Evolutionary conservation across 2,113 vertebrate species (phyloP), one percentile per base, ranked within the genome.

Genomic region (Murina feae): DNA sequence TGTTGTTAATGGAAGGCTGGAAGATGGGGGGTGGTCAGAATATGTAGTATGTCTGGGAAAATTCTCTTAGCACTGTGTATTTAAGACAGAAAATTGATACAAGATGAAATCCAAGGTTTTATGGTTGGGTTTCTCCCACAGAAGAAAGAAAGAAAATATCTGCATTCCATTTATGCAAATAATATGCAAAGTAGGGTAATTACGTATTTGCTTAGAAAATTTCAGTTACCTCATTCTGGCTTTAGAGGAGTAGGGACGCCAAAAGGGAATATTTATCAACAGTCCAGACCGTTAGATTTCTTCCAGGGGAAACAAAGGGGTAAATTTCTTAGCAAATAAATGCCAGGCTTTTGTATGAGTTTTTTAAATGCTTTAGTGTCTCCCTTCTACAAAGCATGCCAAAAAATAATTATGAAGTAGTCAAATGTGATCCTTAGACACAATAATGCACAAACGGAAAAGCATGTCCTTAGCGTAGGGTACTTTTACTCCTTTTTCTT

Each of bases 211-310:
- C 83, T 89, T 79, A 91, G 65, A 89, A 96, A 76, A 83, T 88
- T 95, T 85, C 93, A 69, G 60, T 90, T 81, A 96, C 85, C 7
- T 95, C 85, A 93, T 93, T 88, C 94, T 90, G 90, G n/a, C 90
- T 96, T 94, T 16, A 53, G 75, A 90, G 55, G 37, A 76, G 80
- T 69, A 91, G 92, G 92, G 92, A 91, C 90, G 94, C 47, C 37
- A 78, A 88, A 96, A 80, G 96, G 97, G 97, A 93, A 92, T 96
- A 78, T 97, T 93, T 97, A 69, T 88, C 85, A 96, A 65, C 17
- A 82, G 88, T 87, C 92, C 95, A 92, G 65, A 74, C 60, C 75
- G 39, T 92, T 93, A 87, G 66, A 92, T 90, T 95, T 95, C 39
- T 90, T 92, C 85, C 53, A 91, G 78, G 96, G 95, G 95, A 90